Evolutionary conservation across 1,140 invertebrate genomes (phyloP).

Genomic region (Elysia chlorotica): DNA sequence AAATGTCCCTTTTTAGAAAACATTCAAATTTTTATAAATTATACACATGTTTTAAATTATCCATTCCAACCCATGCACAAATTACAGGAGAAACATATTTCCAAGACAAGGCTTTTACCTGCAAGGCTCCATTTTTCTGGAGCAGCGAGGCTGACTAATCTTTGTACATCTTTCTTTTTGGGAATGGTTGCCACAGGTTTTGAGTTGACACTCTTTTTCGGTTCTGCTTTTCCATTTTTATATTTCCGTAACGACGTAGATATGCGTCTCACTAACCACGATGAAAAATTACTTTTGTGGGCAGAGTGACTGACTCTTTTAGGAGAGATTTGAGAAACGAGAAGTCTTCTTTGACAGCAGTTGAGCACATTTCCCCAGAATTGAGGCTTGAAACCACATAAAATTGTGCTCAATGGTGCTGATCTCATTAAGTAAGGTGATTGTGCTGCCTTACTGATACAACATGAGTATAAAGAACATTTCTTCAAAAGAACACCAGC

Average conservation of each 20-base stretch:
- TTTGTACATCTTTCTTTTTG: slow-evolving; percentile 32
- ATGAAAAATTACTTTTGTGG: neutral
- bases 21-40: neutral
- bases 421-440: too few species aligned
- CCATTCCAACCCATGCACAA: neutral
- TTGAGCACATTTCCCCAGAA: neutral
- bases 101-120: slow-evolving; percentile 38
- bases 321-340: neutral
- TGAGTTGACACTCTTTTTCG: neutral
- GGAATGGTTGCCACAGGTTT: neutral
- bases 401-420: too few species aligned
- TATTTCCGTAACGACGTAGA: neutral
- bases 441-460: too few species aligned
- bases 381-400: too few species aligned
- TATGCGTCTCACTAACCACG: neutral
- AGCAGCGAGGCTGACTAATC: slow-evolving; percentile 47
- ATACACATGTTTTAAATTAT: neutral
- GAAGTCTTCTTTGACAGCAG: neutral
- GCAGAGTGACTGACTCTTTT: neutral
- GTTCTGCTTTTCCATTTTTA: neutral
- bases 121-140: slow-evolving; percentile 53
- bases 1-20: neutral
- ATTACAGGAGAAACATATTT: neutral
- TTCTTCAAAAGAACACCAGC: too few species aligned
- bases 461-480: too few species aligned